Percentiles rank a stretch among this genome's conserved stretches.
These are phyloP conservation scores for Cyaniris semiargus DNA, from an alignment of 2,888 invertebrate genomes.

Conservation along the genomic window DNA sequence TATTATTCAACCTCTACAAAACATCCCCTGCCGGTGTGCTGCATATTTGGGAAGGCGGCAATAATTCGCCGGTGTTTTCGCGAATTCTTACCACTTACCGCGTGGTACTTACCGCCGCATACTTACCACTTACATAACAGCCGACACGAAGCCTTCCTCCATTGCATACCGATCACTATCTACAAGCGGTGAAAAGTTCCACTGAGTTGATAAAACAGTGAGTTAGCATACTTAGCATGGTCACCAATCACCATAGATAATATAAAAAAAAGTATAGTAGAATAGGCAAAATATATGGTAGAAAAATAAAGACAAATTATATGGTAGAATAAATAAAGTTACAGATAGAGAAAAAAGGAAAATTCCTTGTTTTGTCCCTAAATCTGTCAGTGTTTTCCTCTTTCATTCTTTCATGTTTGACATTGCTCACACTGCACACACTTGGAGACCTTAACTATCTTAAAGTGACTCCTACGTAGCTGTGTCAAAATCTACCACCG, in stretches of 20 bases:
- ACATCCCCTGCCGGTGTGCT: constrained; percentile 47
- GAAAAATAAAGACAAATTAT: too few species aligned
- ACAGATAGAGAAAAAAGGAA: too few species aligned
- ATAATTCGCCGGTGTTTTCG: constrained; percentile 72
- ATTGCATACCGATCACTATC: constrained; percentile 33
- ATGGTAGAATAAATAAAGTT: too few species aligned
- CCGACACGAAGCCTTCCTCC: constrained; percentile 25
- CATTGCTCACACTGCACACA: too few species aligned
- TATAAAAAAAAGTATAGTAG: neutral
- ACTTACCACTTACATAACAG: constrained; percentile 30
- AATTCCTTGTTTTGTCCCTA: too few species aligned
- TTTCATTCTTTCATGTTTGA: too few species aligned
- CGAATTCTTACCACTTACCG: constrained; percentile 65
- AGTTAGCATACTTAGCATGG: neutral
- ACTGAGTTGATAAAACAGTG: constrained; percentile 1
- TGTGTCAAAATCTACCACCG: too few species aligned
- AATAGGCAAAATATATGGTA: neutral
- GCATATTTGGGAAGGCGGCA: constrained; percentile 64
- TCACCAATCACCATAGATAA: neutral
- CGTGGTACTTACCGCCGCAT: constrained; percentile 34
- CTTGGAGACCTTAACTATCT: too few species aligned
- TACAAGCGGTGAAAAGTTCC: neutral
- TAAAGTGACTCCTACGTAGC: too few species aligned
- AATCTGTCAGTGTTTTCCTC: too few species aligned
- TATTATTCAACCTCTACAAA: neutral